Evolutionary conservation across 2,113 vertebrate genomes (phyloP).

Genomic region (Saguinus imperator): DNA sequence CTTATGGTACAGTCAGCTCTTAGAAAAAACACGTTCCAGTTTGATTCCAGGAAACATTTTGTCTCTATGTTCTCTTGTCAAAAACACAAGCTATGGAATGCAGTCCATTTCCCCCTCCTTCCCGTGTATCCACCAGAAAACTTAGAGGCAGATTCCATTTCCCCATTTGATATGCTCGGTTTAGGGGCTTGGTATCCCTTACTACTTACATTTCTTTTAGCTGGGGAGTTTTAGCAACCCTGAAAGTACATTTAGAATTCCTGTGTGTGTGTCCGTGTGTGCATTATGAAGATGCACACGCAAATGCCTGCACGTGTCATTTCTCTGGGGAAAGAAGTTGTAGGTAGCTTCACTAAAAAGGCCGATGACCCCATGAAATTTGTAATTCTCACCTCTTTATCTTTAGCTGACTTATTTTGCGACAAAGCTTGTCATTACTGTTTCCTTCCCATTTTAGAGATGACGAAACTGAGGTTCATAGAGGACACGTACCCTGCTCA

Average conservation of each 20-base stretch:
- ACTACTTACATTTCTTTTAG: not conserved
- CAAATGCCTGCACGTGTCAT: not conserved
- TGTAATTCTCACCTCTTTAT: not conserved
- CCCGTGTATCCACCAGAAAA: constrained; percentile 38
- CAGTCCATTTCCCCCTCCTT: not conserved
- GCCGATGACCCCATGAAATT: not conserved
- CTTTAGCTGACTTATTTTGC: not conserved
- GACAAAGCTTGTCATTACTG: not conserved
- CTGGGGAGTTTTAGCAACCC: not conserved
- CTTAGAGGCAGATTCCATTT: not conserved
- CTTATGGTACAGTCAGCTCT: not conserved
- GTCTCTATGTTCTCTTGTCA: constrained; percentile 37
- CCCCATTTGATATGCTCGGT: not conserved
- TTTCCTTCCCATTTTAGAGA: not conserved
- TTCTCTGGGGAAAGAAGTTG: not conserved
- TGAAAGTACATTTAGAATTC: not conserved
- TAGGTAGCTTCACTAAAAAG: not conserved
- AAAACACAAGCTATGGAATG: constrained; percentile 15
- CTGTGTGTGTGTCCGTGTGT: not conserved
- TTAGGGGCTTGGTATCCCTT: not conserved
- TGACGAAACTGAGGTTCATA: not conserved
- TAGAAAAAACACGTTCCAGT: not conserved
- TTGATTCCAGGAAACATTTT: constrained; percentile 23
- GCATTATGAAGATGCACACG: not conserved
- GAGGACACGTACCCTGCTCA: not conserved